Evolutionary conservation across 2,888 invertebrate species (phyloP), one percentile per base, ranked within the genome.

Genomic region (Apomyelois bistriatella): DNA sequence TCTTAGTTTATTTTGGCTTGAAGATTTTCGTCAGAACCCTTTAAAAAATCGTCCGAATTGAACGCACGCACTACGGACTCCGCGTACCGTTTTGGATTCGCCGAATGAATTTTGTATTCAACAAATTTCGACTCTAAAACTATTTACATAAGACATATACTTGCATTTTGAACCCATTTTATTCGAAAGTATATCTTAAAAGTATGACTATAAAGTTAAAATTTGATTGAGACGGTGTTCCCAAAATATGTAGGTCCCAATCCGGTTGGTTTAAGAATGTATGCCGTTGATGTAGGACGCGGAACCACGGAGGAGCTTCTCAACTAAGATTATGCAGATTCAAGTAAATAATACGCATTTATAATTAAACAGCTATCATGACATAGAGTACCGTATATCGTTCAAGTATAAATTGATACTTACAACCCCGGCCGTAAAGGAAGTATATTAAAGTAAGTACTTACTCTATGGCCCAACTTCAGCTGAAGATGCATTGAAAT

Each of bases 241-340:
- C 82, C 74, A 74, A 82, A 85, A 82, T 77, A 84, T 82, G 72
- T 85, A 74, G 85, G 82, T 72, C 70, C 66, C 74, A 79, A 80
- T 85, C 82, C 83, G 85, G 80, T 85, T 78, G 82, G 79, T 81
- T 82, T 79, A 74, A 77, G 81, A 80, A 86, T 86, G 79, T 87
- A 72, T 79, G 85, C 60, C 87, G 70, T 68, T 67, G 74, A 87
- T 74, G 84, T 85, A 66, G 83, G 72, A 57, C 76, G 65, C 59
- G 60, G 66, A 66, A 66, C 62, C 59, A 63, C 53, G 68, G 60
- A 68, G 60, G 64, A 60, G 66, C 68, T 30, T 22, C 32, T 10
- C 16, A 8, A 9, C 40, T 40, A 16, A 46, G 46, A 76, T 79
- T 79, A 81, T 79, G 78, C 78, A 72, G 68, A 76, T 73, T 61